Base-by-base conservation (phyloP, 92 coral and sea anemone species). In the Montipora capitata region DNA sequence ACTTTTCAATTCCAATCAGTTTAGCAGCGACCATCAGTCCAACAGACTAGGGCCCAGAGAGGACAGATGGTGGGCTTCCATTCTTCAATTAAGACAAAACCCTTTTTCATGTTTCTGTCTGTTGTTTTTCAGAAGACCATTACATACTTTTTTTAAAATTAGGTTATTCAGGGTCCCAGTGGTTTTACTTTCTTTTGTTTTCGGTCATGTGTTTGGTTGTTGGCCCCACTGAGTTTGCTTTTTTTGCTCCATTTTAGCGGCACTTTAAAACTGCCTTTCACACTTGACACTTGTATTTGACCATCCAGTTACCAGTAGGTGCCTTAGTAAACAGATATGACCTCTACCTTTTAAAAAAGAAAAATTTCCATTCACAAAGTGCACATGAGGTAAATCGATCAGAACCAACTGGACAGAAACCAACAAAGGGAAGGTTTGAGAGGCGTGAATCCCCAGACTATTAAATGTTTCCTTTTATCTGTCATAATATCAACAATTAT, bases 281-380 rank as follows among this genome's bases (percentile, higher is more conserved):
- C 15, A 62, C 81, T 0, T 59, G 69, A 35, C 89, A 74, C 62
- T 91, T 91, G 92, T 76, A 91, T 14, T 78, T 80, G n/a, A 91
- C 94, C 20, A 82, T 54, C 94, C 94, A 91, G 9, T 91, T 89
- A 35, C 59, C 54, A 4, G 89, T 76, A 10, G 75, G 79, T 12
- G 78, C 80, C 72, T 88, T 88, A 11, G 74, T 15, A 27, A 2
- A 91, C 62, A 3, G 88, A 45, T 74, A 87, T 70, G 38, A 91
- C 94, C 35, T 91, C 92, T 0, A 91, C 77, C 91, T 91, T 2
- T 13, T 8, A 40, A 72, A 17, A 8, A 38, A 20, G 57, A 27
- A 27, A 27, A 27, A 0, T 51, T 51, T 11, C 57, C 57, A 51
- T 51, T 6, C 7, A 6, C 57, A 51, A 51, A 11, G 57, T 51